Evolutionary conservation across 2,797 vertebrate species (phyloP).

Genomic region (Mallotus villosus): DNA sequence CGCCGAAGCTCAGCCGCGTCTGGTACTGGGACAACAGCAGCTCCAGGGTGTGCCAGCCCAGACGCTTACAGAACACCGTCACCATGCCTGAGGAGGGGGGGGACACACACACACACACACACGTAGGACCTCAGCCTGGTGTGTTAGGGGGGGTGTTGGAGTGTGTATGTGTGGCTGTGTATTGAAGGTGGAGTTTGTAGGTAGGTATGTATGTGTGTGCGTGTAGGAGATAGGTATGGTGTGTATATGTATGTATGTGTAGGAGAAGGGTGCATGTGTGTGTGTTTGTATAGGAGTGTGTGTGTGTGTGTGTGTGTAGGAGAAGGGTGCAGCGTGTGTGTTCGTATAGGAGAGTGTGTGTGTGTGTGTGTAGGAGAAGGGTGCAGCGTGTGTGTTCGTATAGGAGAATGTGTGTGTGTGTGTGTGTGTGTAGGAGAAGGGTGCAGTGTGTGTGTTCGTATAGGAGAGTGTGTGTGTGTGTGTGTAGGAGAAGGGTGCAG

Average conservation of each 20-base stretch:
- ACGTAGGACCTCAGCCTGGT: neutral
- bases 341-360: neutral
- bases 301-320: neutral
- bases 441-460: neutral
- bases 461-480: neutral
- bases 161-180: neutral
- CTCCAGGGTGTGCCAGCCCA: slow-evolving; percentile 97
- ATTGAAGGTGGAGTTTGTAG: neutral
- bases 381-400: too few relatives aligned
- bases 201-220: neutral
- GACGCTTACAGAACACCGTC: slow-evolving; percentile 90
- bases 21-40: slow-evolving; percentile 93
- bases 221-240: neutral
- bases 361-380: neutral
- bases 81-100: slow-evolving; percentile 84
- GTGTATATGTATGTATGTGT: neutral
- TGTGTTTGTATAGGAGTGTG: neutral
- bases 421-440: neutral
- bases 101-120: too few relatives aligned
- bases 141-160: neutral
- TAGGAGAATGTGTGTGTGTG: neutral
- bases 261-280: neutral
- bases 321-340: neutral
- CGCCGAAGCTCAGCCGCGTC: slow-evolving; percentile 93
- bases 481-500: neutral